phyloP scores from a whole-genome alignment of 2,113 vertebrate genomes.

The Leptosomus discolor region DNA sequence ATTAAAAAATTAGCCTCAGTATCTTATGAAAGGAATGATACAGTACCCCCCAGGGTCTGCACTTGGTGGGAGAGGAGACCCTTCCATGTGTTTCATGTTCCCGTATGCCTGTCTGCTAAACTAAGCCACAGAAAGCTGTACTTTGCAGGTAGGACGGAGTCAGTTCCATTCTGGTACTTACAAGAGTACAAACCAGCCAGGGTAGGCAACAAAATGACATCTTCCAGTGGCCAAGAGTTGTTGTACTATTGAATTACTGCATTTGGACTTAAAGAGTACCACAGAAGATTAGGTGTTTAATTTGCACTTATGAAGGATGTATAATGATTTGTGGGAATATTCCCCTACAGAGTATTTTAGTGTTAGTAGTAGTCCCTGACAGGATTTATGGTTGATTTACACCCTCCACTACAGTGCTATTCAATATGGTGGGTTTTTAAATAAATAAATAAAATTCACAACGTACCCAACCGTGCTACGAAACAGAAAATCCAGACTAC shows the following conservation, averaged over 20 bases:
- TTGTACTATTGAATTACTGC: background rate
- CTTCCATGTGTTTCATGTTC: background rate
- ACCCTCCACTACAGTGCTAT: background rate
- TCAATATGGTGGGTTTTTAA: background rate
- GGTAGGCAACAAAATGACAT: background rate
- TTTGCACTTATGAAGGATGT: background rate
- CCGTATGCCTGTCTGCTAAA: rapidly evolving
- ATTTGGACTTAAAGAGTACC: background rate
- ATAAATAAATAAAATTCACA: no score
- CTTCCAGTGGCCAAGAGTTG: background rate
- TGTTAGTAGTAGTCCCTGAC: background rate
- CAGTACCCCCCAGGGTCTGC: background rate
- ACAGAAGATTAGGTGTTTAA: background rate
- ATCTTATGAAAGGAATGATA: background rate
- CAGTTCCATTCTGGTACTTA: background rate
- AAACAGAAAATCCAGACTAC: background rate
- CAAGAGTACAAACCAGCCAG: background rate
- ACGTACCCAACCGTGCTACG: background rate
- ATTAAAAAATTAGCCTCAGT: background rate
- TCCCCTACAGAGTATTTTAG: background rate
- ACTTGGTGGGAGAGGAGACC: background rate
- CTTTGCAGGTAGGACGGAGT: background rate
- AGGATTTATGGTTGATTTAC: background rate
- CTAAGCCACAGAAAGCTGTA: background rate
- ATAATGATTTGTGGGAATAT: background rate